phyloP scores from a whole-genome alignment of 1,140 invertebrate genomes.

The Pseudachorutes palmiensis region DNA sequence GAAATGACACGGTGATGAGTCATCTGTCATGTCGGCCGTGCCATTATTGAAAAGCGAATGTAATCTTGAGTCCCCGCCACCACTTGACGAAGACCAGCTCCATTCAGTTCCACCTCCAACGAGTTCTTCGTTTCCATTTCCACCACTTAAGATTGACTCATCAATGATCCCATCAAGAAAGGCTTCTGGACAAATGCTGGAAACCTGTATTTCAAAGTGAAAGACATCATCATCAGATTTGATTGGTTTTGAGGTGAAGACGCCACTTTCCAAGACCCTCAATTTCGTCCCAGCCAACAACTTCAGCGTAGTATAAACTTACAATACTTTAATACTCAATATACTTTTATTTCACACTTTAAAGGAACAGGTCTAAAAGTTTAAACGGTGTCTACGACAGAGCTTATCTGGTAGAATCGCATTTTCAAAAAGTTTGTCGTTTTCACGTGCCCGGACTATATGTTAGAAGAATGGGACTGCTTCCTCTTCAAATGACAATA shows the following conservation, averaged over 20 bases:
- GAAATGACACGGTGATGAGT: background rate
- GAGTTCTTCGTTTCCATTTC: conserved; percentile 19
- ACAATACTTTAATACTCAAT: no score
- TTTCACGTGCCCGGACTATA: background rate
- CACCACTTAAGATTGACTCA: conserved; percentile 31
- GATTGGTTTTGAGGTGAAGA: no score
- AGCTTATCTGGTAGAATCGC: no score
- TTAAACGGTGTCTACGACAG: no score
- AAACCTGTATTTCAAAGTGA: conserved; percentile 21
- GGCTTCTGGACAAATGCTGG: conserved; percentile 36
- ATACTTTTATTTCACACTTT: no score
- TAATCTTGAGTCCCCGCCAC: conserved; percentile 7
- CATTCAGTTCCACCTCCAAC: conserved; percentile 20
- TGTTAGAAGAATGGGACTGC: background rate
- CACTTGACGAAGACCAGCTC: conserved; percentile 27
- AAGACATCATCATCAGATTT: conserved; percentile 3
- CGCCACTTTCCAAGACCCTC: no score
- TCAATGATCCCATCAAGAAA: conserved; percentile 32
- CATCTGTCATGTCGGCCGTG: background rate
- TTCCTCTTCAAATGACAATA: conserved; percentile 5
- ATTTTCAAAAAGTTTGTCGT: no score
- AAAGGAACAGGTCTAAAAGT: no score
- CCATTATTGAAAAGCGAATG: background rate
- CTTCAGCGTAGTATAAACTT: no score
- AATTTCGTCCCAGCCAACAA: no score